Percentiles rank a stretch among this genome's conserved stretches.
phyloP scores from a whole-genome alignment of 1,140 invertebrate genomes.

The Drosophila sturtevanti region DNA sequence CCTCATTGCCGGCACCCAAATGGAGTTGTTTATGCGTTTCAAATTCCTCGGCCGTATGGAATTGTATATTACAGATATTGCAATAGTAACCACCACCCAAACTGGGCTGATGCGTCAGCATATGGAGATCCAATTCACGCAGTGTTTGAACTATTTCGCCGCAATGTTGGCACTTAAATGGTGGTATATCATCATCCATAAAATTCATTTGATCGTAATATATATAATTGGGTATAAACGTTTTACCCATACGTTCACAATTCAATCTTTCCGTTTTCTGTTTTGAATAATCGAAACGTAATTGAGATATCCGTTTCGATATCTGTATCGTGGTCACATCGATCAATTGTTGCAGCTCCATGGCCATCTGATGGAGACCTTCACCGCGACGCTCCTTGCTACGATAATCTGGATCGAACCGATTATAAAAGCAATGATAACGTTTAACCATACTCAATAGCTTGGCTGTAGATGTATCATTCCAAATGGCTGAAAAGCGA shows the following conservation, averaged over 20 bases:
- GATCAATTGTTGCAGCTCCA: slow-evolving; percentile 67
- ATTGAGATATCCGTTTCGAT: slow-evolving; percentile 75
- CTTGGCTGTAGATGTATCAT: slow-evolving; percentile 73
- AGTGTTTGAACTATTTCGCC: slow-evolving; percentile 68
- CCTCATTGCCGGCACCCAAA: slow-evolving; percentile 55
- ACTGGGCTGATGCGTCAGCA: slow-evolving; percentile 66
- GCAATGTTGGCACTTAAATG: slow-evolving; percentile 75
- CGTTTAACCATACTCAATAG: slow-evolving; percentile 68
- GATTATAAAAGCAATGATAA: slow-evolving; percentile 77
- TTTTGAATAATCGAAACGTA: slow-evolving; percentile 78
- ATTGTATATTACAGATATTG: slow-evolving; percentile 65
- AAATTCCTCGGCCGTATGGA: slow-evolving; percentile 64
- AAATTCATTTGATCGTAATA: slow-evolving; percentile 78
- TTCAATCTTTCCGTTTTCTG: slow-evolving; percentile 72
- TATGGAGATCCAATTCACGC: slow-evolving; percentile 68
- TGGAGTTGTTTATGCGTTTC: slow-evolving; percentile 72
- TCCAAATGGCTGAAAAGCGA: slow-evolving; percentile 77
- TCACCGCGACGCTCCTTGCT: slow-evolving; percentile 78
- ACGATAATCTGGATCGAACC: slow-evolving; percentile 74
- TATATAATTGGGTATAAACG: slow-evolving; percentile 68
- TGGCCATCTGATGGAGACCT: slow-evolving; percentile 73
- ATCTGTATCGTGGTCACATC: slow-evolving; percentile 78
- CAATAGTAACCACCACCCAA: slow-evolving; percentile 61
- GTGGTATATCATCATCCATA: slow-evolving; percentile 77
- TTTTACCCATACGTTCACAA: slow-evolving; percentile 63